These are phyloP conservation scores for Procambarus clarkii DNA, from an alignment of 1,140 invertebrate species.

Conservation along the genomic window DNA sequence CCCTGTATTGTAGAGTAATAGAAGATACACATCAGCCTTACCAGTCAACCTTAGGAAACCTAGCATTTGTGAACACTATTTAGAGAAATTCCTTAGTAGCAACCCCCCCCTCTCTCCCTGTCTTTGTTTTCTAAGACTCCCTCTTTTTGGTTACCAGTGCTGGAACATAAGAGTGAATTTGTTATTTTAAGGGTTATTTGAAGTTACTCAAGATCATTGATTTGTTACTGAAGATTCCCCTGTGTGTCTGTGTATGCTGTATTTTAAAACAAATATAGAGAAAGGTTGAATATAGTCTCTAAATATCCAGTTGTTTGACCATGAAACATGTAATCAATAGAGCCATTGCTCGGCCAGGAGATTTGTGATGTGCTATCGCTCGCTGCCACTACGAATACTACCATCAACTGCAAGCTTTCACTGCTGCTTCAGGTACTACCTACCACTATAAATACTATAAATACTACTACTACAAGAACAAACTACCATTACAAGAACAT, in stretches of 20 bases:
- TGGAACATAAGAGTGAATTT: conserved; percentile 12
- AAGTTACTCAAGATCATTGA: conserved; percentile 18
- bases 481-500: no score
- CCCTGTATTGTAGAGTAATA: no score
- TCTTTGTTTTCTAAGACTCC: not conserved
- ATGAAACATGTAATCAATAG: not conserved
- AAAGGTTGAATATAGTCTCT: conserved; percentile 20
- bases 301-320: not conserved
- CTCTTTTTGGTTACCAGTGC: conserved; percentile 4
- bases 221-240: conserved; percentile 42
- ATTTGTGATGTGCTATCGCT: not conserved
- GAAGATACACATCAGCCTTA: conserved; percentile 13
- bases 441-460: not conserved
- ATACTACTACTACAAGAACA: no score
- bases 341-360: not conserved
- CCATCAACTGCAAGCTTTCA: not conserved
- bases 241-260: conserved; percentile 40
- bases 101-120: not conserved
- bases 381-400: not conserved
- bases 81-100: not conserved
- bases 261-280: conserved; percentile 45
- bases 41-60: not conserved
- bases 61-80: not conserved
- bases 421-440: not conserved
- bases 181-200: conserved; percentile 9